Percentiles rank a stretch among this genome's conserved stretches.
Evolutionary conservation across 2,888 invertebrate genomes (phyloP).

Genomic region (Calameuta pallipes): DNA sequence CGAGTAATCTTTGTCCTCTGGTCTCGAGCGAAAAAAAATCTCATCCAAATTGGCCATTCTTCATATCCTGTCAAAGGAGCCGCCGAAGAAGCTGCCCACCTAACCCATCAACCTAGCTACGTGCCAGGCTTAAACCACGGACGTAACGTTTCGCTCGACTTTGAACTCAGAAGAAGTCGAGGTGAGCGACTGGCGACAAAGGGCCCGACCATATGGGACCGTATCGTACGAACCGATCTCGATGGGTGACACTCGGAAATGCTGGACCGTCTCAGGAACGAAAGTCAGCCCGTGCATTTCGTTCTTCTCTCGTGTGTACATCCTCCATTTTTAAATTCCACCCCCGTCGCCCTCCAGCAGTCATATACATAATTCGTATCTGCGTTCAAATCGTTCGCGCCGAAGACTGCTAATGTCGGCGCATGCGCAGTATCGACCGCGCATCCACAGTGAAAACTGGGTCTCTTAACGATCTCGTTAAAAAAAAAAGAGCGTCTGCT

Average conservation of each 20-base stretch:
- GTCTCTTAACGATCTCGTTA: neutral
- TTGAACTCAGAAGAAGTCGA: slow-evolving; percentile 17
- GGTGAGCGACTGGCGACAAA: slow-evolving; percentile 29
- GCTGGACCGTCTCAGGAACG: neutral
- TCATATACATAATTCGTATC: neutral
- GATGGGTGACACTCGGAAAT: slow-evolving; percentile 47
- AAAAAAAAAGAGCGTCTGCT: neutral
- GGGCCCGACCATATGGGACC: slow-evolving; percentile 33
- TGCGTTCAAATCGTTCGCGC: neutral
- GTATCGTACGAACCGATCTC: slow-evolving; percentile 51
- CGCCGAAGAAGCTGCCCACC: slow-evolving; percentile 16
- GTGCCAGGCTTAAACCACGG: slow-evolving; percentile 36
- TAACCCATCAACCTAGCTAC: slow-evolving; percentile 36
- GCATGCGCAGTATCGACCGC: neutral
- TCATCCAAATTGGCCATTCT: neutral
- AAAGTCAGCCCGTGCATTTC: neutral
- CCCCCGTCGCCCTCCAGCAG: neutral
- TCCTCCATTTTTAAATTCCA: neutral
- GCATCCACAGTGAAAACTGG: neutral
- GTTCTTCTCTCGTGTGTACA: neutral
- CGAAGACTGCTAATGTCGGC: too few relatives aligned
- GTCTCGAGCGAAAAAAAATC: neutral
- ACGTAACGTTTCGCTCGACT: slow-evolving; percentile 29
- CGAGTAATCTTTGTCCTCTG: neutral
- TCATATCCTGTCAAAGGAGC: slow-evolving; percentile 23